Evolutionary conservation across 2,797 vertebrate species (phyloP), one percentile per base, ranked within the genome.

Genomic region (Sebastes nivosus): DNA sequence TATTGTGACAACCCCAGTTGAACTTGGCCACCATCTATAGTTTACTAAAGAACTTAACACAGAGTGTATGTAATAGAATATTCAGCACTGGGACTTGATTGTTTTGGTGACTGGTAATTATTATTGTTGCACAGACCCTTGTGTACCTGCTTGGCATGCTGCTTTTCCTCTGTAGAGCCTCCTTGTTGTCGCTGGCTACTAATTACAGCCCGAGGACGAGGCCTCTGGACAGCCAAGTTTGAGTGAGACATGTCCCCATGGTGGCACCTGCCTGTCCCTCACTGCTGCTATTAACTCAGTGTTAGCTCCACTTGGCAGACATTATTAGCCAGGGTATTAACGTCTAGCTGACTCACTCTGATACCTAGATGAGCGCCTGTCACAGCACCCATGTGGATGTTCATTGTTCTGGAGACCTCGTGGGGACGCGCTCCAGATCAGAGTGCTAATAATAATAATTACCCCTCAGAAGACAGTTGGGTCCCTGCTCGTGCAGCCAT

Each of bases 241-340:
- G 85, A 84, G 82, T 10, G 80, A 80, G 81, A 38, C 18, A 42
- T 4, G 75, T 90, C 88, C 90, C 93, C 58, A 12, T 4, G 82
- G 93, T 67, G 82, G 54, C 86, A 46, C 78, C 82, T 61, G 57
- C 68, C 81, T 27, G 87, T 91, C 92, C 91, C 93, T 79, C 81
- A 86, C 84, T 75, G 72, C 86, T 38, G 77, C 87, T 81, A 91
- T 94, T 93, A 94, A 81, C 88, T 79, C 72, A 2, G 85, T 78
- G 77, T 89, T 90, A 88, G 94, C 92, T 93, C 94, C 93, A 89
- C 93, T 94, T 94, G 84, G 87, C 94, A 95, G 92, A 93, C 91
- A 89, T 96, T 96, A 95, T 93, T 94, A 95, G 93, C 94, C 88
- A 88, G 85, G 92, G 91, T 93, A 95, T 95, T 94, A 94, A 84